A percentile compares a stretch with the other conserved stretches of the same genome.
These are phyloP conservation scores for Napeogenes sylphis DNA, from an alignment of 2,888 invertebrate genomes.

Conservation along the genomic window DNA sequence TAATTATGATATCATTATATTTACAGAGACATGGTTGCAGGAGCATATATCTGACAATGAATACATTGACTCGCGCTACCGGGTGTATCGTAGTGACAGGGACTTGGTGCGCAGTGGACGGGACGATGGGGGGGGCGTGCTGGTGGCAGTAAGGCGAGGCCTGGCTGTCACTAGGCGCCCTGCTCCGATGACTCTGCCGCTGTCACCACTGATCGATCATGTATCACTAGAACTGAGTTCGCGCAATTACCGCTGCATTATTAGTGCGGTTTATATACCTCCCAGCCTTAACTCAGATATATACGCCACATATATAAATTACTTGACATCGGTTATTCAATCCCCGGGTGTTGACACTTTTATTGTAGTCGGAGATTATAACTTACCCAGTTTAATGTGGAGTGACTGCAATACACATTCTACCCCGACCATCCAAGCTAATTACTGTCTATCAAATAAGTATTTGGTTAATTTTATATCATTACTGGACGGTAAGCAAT, in stretches of 20 bases:
- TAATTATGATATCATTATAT: slow-evolving; percentile 16
- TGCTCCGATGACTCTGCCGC: neutral
- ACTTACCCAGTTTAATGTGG: too few species aligned
- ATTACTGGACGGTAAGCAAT: too few species aligned
- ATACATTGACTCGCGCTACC: slow-evolving; percentile 21
- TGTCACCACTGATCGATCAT: slow-evolving; percentile 4
- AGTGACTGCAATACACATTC: too few species aligned
- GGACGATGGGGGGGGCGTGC: slow-evolving; percentile 14
- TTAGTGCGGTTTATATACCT: slow-evolving; percentile 11
- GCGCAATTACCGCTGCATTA: neutral
- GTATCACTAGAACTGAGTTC: neutral
- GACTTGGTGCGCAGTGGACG: slow-evolving; percentile 3
- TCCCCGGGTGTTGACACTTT: too few species aligned
- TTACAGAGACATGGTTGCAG: slow-evolving; percentile 25
- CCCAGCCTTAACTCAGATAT: slow-evolving; percentile 4
- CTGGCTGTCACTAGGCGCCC: neutral
- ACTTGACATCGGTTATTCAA: neutral
- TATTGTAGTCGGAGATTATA: too few species aligned
- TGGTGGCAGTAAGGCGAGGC: slow-evolving; percentile 11
- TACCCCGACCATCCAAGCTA: too few species aligned
- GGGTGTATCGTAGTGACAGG: slow-evolving; percentile 13
- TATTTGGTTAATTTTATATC: too few species aligned
- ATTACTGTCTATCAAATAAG: too few species aligned
- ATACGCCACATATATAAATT: neutral
- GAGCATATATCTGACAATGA: slow-evolving; percentile 14